These are phyloP conservation scores for Poecile montanus DNA, from an alignment of 2,797 vertebrate species.

Conservation along the genomic window DNA sequence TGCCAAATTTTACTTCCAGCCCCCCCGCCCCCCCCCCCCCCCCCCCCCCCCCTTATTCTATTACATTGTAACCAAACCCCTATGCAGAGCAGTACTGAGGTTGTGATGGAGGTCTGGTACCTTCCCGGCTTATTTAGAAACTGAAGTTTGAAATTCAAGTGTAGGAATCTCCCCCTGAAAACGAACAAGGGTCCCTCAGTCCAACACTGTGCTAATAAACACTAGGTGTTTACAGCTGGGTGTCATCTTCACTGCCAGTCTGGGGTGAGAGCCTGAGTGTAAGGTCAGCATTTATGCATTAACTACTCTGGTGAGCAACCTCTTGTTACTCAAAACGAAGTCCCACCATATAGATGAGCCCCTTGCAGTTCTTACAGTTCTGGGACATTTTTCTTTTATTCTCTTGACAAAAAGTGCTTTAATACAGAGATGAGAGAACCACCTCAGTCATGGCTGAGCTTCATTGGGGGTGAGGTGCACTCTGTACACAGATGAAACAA, in stretches of 20 bases:
- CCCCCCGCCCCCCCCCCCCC: fast-evolving
- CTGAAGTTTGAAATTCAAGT: neutral
- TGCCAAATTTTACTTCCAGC: neutral
- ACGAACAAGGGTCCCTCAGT: neutral
- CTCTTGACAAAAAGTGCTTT: neutral
- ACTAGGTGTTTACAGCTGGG: neutral
- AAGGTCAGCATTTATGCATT: neutral
- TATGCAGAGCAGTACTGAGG: neutral
- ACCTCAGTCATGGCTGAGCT: neutral
- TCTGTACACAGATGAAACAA: neutral
- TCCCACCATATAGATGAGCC: neutral
- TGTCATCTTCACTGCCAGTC: neutral
- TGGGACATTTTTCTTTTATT: neutral
- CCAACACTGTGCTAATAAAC: fast-evolving
- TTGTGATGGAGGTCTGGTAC: neutral
- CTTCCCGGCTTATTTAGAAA: neutral
- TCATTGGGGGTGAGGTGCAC: neutral
- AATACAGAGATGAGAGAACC: neutral
- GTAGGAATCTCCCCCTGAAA: neutral
- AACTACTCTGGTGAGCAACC: neutral
- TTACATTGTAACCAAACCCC: neutral
- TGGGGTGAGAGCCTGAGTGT: neutral
- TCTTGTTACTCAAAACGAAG: neutral
- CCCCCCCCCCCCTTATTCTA: fast-evolving
- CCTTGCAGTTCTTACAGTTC: neutral